These are phyloP conservation scores for Lamellibrachia satsuma DNA, from an alignment of 2,888 invertebrate genomes.

Conservation along the genomic window DNA sequence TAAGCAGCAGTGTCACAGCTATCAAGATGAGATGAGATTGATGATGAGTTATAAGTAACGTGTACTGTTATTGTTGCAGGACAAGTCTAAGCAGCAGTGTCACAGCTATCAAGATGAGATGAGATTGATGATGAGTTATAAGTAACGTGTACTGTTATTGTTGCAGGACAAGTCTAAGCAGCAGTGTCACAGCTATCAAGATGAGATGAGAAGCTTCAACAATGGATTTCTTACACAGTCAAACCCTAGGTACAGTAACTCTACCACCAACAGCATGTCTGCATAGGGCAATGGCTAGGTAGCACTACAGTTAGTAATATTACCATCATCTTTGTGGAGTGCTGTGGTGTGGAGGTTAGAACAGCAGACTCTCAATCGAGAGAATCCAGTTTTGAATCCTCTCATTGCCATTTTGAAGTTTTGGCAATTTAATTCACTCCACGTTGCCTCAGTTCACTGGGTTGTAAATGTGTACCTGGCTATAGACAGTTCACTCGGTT, in stretches of 20 bases:
- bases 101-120: slow-evolving; percentile 42
- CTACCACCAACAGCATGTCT: not conserved
- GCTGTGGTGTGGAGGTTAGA: too few species aligned
- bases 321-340: too few species aligned
- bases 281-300: not conserved
- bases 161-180: slow-evolving; percentile 49
- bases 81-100: slow-evolving; percentile 42
- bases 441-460: too few species aligned
- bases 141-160: not conserved
- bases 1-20: slow-evolving; percentile 45
- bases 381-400: too few species aligned
- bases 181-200: slow-evolving; percentile 55
- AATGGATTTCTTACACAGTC: slow-evolving; percentile 56
- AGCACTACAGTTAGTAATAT: too few species aligned
- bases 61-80: slow-evolving; percentile 41
- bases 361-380: too few species aligned
- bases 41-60: not conserved
- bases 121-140: not conserved
- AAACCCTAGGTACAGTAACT: slow-evolving; percentile 54
- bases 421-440: too few species aligned
- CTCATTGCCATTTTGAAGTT: too few species aligned
- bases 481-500: too few species aligned
- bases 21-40: not conserved
- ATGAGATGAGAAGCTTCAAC: slow-evolving; percentile 57
- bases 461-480: too few species aligned